Evolutionary conservation across 2,113 vertebrate species (phyloP).

Genomic region (Balaenoptera acutorostrata): DNA sequence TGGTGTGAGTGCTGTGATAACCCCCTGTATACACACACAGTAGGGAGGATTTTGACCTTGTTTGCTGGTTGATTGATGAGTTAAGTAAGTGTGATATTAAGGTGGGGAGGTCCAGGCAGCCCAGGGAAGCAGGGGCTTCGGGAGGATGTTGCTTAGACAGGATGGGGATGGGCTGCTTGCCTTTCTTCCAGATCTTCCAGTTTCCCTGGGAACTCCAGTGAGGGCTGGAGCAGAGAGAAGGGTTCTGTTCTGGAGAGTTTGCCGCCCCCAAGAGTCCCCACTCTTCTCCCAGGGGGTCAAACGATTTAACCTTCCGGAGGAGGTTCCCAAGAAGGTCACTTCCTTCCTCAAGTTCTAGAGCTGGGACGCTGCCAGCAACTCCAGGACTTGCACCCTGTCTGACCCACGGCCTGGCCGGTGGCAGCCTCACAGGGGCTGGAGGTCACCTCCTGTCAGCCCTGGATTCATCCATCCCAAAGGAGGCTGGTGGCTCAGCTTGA

Average conservation of each 20-base stretch:
- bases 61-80: neutral
- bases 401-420: neutral
- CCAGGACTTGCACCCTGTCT: neutral
- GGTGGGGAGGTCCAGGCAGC: neutral
- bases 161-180: neutral
- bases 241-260: no score
- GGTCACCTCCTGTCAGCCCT: neutral
- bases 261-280: no score
- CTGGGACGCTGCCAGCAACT: neutral
- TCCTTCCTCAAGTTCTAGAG: neutral
- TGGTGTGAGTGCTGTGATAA: neutral
- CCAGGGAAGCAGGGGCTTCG: neutral
- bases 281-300: neutral
- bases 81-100: neutral
- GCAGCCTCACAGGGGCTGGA: neutral
- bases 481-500: neutral
- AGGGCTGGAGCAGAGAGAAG: neutral
- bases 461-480: neutral
- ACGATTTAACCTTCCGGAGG: neutral
- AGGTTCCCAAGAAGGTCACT: neutral
- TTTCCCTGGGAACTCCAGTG: neutral
- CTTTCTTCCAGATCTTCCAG: neutral
- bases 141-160: neutral
- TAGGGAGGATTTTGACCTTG: neutral
- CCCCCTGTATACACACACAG: neutral